Evolutionary conservation across 2,797 vertebrate species (phyloP).

Genomic region (Ispidina lecontei): DNA sequence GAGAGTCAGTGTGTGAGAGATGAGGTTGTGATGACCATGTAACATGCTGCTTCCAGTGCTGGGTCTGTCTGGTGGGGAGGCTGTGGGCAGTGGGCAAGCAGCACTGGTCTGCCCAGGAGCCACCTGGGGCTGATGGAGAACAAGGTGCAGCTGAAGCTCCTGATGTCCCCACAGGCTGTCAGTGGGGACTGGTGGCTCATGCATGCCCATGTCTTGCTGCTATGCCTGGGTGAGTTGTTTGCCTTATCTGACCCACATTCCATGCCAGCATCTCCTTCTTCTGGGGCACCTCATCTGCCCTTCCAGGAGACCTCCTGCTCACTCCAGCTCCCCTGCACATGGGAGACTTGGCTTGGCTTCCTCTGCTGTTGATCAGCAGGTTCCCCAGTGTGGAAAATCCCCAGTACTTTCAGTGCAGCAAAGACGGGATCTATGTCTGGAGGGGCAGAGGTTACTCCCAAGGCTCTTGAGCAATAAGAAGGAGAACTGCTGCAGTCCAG

Average conservation of each 20-base stretch:
- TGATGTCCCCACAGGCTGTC: background rate
- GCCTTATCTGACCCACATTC: background rate
- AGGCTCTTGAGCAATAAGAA: conserved; percentile 57
- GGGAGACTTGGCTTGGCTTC: background rate
- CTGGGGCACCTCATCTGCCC: background rate
- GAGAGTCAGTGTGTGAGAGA: background rate
- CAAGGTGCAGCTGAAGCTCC: background rate
- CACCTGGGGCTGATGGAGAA: accelerated
- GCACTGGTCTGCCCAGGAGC: background rate
- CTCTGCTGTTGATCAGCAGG: background rate
- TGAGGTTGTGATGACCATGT: background rate
- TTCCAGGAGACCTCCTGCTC: background rate
- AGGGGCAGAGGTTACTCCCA: conserved; percentile 24
- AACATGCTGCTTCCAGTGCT: accelerated
- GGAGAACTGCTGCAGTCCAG: background rate
- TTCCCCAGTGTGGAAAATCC: conserved; percentile 33
- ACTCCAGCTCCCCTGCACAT: background rate
- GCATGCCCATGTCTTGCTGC: background rate
- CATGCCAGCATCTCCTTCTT: background rate
- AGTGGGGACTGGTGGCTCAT: background rate
- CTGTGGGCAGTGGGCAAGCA: background rate
- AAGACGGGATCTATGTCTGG: background rate
- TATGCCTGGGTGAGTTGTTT: background rate
- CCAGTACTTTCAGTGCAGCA: background rate
- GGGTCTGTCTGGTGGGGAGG: background rate